Evolutionary conservation across 23 tunicate genomes (phyloP).

Genomic region (Trididemnum clinides): DNA sequence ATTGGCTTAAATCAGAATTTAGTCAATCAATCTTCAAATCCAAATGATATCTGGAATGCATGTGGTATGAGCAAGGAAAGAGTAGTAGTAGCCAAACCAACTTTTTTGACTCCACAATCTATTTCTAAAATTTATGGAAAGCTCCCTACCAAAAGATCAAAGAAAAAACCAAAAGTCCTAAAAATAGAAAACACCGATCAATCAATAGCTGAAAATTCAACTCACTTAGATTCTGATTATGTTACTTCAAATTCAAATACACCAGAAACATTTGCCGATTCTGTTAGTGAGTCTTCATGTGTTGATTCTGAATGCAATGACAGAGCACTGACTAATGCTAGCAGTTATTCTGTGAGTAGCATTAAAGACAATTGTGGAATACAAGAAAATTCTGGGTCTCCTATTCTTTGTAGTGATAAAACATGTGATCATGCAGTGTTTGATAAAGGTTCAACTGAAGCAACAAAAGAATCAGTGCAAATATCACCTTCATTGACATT

Average conservation of each 20-base stretch:
- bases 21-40: too few relatives aligned
- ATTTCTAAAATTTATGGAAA: slow-evolving; percentile 7
- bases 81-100: slow-evolving; percentile 27
- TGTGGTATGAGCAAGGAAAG: slow-evolving; percentile 44
- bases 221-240: not conserved
- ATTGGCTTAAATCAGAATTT: too few relatives aligned
- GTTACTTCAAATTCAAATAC: not conserved
- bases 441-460: not conserved
- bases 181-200: too few relatives aligned
- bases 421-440: too few relatives aligned
- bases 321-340: too few relatives aligned
- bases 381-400: too few relatives aligned
- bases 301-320: not conserved
- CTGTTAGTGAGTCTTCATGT: not conserved
- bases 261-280: not conserved
- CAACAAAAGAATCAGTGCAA: not conserved
- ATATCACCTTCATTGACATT: slow-evolving; percentile 22
- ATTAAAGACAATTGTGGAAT: too few relatives aligned
- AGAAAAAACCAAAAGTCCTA: not conserved
- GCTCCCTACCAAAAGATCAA: not conserved
- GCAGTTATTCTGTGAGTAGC: too few relatives aligned
- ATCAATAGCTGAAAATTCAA: not conserved
- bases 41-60: not conserved
- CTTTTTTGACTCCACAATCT: slow-evolving; percentile 34
- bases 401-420: too few relatives aligned